Evolutionary conservation across 2,113 vertebrate genomes (phyloP).

Genomic region (Lipophrys pholis): DNA sequence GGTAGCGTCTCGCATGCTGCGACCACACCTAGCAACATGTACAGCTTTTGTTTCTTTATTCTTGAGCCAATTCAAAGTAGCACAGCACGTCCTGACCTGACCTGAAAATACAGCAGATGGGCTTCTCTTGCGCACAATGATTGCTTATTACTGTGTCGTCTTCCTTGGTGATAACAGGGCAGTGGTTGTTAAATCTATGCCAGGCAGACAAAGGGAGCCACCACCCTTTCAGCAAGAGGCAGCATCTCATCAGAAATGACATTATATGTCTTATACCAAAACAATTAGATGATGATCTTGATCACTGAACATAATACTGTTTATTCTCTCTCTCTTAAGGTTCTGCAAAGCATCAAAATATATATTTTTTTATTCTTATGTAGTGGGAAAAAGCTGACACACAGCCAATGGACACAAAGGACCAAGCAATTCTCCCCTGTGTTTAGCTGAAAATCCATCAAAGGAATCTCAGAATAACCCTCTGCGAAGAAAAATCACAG

Average conservation of each 20-base stretch:
- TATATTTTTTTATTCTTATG: not conserved
- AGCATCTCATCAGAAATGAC: not conserved
- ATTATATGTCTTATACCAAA: not conserved
- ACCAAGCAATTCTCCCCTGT: not conserved
- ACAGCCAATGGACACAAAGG: not conserved
- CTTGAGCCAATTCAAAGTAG: slow-evolving; percentile 28
- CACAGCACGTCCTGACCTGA: slow-evolving; percentile 13
- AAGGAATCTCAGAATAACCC: slow-evolving; percentile 6
- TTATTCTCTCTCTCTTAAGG: not conserved
- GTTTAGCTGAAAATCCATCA: not conserved
- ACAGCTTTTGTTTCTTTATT: slow-evolving; percentile 23
- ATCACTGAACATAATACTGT: not conserved
- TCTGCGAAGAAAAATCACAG: not conserved
- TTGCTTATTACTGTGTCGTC: too few relatives aligned
- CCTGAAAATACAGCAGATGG: not conserved
- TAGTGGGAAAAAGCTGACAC: not conserved
- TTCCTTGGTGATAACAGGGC: too few relatives aligned
- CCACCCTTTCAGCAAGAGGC: slow-evolving; percentile 31
- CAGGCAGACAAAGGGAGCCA: slow-evolving; percentile 57
- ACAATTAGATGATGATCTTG: not conserved
- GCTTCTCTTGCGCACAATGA: not conserved
- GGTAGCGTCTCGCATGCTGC: slow-evolving; percentile 27
- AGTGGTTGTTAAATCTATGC: slow-evolving; percentile 21
- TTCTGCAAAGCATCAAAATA: not conserved
- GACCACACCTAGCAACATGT: slow-evolving; percentile 35